A percentile compares a stretch with the other conserved stretches of the same genome.
Evolutionary conservation across 2,888 invertebrate species (phyloP).

Genomic region (Cerastis leucographa): DNA sequence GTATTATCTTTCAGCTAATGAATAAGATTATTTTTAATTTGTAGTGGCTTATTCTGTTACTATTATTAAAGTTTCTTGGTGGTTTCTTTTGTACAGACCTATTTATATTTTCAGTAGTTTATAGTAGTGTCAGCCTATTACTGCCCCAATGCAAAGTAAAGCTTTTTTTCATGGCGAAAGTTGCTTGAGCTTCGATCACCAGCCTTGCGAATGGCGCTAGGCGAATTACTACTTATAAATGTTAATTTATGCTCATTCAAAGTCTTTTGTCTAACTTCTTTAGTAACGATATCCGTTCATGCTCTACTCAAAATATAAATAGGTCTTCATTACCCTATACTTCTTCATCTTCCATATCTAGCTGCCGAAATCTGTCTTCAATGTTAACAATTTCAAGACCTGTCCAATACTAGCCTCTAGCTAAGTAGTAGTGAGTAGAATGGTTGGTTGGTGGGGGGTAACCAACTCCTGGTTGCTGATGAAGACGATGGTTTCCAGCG

Average conservation of each 20-base stretch:
- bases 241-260: not conserved
- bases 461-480: conserved; percentile 75
- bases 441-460: conserved; percentile 69
- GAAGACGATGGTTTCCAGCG: conserved; percentile 84
- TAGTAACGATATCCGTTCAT: not conserved
- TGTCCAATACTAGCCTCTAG: not conserved
- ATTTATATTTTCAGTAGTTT: conserved; percentile 8
- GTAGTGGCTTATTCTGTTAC: not conserved
- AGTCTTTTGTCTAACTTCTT: not conserved
- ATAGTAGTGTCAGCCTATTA: not conserved
- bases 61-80: not conserved
- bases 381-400: conserved; percentile 19
- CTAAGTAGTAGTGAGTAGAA: conserved; percentile 55
- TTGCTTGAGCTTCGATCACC: not conserved
- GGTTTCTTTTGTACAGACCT: conserved; percentile 8
- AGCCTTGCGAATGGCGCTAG: not conserved
- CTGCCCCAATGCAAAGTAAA: not conserved
- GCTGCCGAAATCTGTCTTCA: conserved; percentile 2
- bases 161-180: not conserved
- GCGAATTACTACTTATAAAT: not conserved
- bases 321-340: not conserved
- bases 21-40: conserved; percentile 4
- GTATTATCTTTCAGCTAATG: not conserved
- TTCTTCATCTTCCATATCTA: not conserved
- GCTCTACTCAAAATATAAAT: conserved; percentile 7